Evolutionary conservation across 1,140 invertebrate species (phyloP).

Genomic region (Steinernema feltiae): DNA sequence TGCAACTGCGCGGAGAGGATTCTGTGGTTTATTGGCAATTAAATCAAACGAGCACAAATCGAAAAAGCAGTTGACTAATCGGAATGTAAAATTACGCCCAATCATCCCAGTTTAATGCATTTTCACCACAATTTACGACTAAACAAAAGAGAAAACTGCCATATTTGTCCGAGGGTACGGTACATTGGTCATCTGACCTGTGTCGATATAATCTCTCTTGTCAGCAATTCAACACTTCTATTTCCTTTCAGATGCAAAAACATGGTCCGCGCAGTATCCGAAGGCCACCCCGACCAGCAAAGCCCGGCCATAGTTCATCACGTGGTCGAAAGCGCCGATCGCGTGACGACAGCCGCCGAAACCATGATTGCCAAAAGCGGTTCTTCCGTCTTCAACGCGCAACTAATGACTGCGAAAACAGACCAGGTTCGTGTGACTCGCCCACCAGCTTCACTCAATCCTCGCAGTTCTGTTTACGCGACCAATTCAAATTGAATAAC

Average conservation of each 20-base stretch:
- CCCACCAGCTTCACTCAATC: neutral
- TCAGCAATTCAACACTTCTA: too few species aligned
- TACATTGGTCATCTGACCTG: too few species aligned
- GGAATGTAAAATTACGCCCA: too few species aligned
- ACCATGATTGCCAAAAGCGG: constrained; percentile 2
- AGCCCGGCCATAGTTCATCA: neutral
- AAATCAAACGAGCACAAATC: too few species aligned
- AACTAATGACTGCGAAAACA: constrained; percentile 9
- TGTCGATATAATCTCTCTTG: too few species aligned
- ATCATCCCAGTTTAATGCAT: too few species aligned
- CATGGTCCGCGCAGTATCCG: neutral
- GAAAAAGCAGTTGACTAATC: too few species aligned
- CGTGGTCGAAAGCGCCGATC: neutral
- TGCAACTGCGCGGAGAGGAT: too few species aligned
- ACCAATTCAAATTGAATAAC: constrained; percentile 1
- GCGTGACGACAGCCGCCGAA: neutral
- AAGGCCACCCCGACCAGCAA: neutral
- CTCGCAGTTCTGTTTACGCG: neutral
- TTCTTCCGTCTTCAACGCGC: constrained; percentile 2
- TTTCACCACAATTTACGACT: too few species aligned
- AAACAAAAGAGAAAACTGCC: too few species aligned
- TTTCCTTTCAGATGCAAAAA: neutral
- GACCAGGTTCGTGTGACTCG: neutral
- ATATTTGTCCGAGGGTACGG: too few species aligned
- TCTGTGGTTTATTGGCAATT: too few species aligned